These are phyloP conservation scores for Kuschelorhynchus macadamiae DNA, from an alignment of 2,888 invertebrate genomes.

Conservation along the genomic window DNA sequence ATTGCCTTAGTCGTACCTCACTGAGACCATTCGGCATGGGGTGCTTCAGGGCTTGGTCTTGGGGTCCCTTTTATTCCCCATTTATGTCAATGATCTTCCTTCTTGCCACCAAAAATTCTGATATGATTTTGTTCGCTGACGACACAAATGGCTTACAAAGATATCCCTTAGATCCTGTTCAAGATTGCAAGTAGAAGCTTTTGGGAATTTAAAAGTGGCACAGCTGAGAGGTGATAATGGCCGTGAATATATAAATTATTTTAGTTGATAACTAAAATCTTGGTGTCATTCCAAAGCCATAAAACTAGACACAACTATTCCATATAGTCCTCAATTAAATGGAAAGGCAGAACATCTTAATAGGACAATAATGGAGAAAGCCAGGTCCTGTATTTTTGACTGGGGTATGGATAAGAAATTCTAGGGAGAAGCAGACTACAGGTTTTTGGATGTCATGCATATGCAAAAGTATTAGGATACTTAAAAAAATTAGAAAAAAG, in stretches of 20 bases:
- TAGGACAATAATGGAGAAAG: constrained; percentile 50
- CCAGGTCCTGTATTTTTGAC: constrained; percentile 51
- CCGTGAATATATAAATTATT: constrained; percentile 45
- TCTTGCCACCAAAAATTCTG: too few relatives aligned
- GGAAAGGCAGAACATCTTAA: constrained; percentile 54
- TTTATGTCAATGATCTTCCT: too few relatives aligned
- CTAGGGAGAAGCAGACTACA: constrained; percentile 53
- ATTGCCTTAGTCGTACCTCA: too few relatives aligned
- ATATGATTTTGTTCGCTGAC: too few relatives aligned
- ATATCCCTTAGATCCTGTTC: too few relatives aligned
- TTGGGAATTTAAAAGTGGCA: constrained; percentile 38
- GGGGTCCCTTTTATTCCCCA: too few relatives aligned
- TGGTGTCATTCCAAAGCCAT: constrained; percentile 50
- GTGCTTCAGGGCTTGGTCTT: too few relatives aligned
- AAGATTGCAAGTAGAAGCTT: constrained; percentile 44
- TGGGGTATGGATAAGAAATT: constrained; percentile 34
- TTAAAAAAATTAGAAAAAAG: constrained; percentile 57
- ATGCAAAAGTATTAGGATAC: constrained; percentile 54
- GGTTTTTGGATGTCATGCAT: constrained; percentile 58
- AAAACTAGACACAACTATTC: constrained; percentile 44
- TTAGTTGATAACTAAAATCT: constrained; percentile 34
- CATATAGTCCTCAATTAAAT: constrained; percentile 53
- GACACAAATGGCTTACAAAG: too few relatives aligned
- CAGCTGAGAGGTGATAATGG: constrained; percentile 54
- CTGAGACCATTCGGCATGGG: too few relatives aligned